Evolutionary conservation across 2,888 invertebrate species (phyloP), one percentile per base, ranked within the genome.

Genomic region (Auanema sp.): DNA sequence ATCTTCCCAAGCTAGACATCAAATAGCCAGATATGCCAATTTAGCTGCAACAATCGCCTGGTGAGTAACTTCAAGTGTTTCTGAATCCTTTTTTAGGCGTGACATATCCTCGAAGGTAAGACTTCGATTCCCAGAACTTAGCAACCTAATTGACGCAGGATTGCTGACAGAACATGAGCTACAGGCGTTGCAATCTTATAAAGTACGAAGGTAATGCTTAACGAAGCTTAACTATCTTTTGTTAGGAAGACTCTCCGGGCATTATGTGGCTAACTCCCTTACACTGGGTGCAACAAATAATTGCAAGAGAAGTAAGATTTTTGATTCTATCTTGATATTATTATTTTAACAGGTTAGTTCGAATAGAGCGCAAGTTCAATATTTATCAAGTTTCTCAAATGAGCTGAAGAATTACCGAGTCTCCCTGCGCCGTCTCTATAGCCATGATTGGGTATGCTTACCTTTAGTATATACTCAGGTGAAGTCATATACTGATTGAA

Each of bases 101-200:
- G 76, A 76, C 33, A 65, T 75, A 11, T 76, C 76, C 3, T 63
- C 70, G 14, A 72, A 75, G 56, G 72, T 77, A 14, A 68, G 77
- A 1, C 63, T 72, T 4, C 69, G 76, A 18, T 86, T 85, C 68
- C 86, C 86, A 0, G 83, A 83, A 1, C 60, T 85, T 44, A 80
- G 84, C 41, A 84, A 85, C 65, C 79, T 86, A 25, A 84, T 85
- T 14, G 83, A 85, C 52, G 83, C 84, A 59, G 86, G 86, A 80
- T 57, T 83, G 41, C 80, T 86, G 69, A 84, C 85, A 3, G 79
- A 83, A 24, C 84, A 84, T 60, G 65, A 41, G 61, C 71, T 18
- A 68, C 67, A 59, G 70, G 72, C 16, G 47, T 65, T 50, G 18
- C 51, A 25, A 42, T 58, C 47, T 55, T 14, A 16, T 21, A 47